These are phyloP conservation scores for Haliclystus octoradiatus DNA, from an alignment of 30 jellyfish, hydroid and myxozoan species.

Conservation along the genomic window DNA sequence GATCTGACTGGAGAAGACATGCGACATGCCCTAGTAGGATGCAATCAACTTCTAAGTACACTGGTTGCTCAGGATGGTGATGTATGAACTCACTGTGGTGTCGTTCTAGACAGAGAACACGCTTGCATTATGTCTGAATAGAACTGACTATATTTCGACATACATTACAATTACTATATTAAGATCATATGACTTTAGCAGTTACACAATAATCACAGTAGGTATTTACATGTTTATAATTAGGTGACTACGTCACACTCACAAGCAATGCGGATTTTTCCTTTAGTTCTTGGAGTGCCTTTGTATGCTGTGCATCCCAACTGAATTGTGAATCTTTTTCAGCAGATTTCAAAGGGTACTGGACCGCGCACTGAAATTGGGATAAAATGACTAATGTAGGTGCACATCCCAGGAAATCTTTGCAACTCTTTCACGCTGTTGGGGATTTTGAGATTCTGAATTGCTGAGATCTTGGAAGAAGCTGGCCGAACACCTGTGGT, in stretches of 20 bases:
- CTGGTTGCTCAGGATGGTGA: constrained; percentile 19
- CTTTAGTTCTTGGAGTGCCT: constrained; percentile 18
- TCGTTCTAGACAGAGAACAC: too few species aligned
- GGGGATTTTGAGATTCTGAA: neutral
- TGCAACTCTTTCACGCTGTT: neutral
- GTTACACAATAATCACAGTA: too few species aligned
- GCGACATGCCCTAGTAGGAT: constrained; percentile 32
- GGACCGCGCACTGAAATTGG: constrained; percentile 21
- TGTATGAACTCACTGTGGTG: constrained; percentile 19
- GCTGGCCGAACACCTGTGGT: constrained; percentile 1
- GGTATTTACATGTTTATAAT: too few species aligned
- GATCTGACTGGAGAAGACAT: neutral
- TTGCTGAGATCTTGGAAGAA: neutral
- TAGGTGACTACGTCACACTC: too few species aligned
- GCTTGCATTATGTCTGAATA: too few species aligned
- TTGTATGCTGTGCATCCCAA: constrained; percentile 22
- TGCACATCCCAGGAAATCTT: constrained; percentile 26
- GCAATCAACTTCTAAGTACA: constrained; percentile 20
- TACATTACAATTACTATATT: too few species aligned
- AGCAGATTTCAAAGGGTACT: constrained; percentile 25
- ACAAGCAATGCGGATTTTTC: too few species aligned
- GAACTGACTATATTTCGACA: too few species aligned
- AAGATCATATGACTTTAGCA: too few species aligned
- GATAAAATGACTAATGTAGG: constrained; percentile 14
- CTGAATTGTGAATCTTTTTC: constrained; percentile 6